Percentiles rank a stretch among this genome's conserved stretches.
phyloP scores from a whole-genome alignment of 2,113 vertebrate species.

The Micronycteris hirsuta region DNA sequence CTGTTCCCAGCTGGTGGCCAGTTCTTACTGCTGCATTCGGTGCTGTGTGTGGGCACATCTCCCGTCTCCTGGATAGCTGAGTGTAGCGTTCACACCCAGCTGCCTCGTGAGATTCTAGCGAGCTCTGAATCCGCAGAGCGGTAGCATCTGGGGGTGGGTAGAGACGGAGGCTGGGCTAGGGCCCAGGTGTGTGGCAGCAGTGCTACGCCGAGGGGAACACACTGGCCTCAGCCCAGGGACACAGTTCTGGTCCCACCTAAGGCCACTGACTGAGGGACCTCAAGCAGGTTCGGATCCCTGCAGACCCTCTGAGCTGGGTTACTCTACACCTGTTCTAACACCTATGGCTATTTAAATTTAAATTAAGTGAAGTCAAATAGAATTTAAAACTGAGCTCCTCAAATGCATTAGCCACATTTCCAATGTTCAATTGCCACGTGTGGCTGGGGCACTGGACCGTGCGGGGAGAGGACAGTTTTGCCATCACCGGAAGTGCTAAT shows the following conservation, averaged over 20 bases:
- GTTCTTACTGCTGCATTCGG: not conserved
- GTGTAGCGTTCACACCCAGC: not conserved
- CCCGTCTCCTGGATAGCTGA: not conserved
- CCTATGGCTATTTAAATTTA: not conserved
- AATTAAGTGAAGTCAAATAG: not conserved
- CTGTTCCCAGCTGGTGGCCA: not conserved
- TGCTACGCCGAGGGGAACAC: not conserved
- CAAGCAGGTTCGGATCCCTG: not conserved
- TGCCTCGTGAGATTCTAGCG: not conserved
- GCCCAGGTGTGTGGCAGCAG: not conserved
- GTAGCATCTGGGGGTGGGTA: not conserved
- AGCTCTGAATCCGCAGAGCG: not conserved
- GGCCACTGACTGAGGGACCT: not conserved
- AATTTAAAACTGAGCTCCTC: not conserved
- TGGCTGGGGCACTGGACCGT: not conserved
- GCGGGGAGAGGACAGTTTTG: fast-evolving
- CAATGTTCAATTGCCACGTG: fast-evolving
- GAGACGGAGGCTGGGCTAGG: not conserved
- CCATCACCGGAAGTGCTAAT: not conserved
- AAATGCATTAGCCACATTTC: not conserved
- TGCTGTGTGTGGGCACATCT: not conserved
- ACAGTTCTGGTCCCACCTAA: not conserved
- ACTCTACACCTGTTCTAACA: not conserved
- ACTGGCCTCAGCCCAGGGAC: not conserved
- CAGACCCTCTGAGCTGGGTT: not conserved